Conservation (phyloP, 2,888 invertebrate species). For the Cheilosia pagana region DNA sequence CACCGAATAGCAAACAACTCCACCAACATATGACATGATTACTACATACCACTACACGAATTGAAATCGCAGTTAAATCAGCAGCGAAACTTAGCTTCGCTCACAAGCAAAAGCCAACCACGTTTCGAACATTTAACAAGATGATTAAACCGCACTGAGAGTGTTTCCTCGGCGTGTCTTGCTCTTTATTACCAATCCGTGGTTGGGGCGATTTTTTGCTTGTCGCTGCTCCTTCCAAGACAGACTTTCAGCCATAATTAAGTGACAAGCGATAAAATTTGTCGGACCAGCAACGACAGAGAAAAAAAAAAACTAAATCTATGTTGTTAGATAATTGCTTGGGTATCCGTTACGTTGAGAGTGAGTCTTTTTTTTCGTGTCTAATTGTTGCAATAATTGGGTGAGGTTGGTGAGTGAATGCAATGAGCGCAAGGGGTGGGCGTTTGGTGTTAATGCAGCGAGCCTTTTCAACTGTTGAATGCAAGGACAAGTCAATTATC, state of each 20-base stretch:
- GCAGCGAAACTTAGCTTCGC: conserved; percentile 17
- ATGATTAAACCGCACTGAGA: conserved; percentile 51
- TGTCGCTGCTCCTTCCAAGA: conserved; percentile 2
- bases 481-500: conserved; percentile 43
- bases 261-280: conserved; percentile 72
- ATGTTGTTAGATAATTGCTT: conserved; percentile 55
- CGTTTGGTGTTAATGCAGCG: conserved; percentile 15
- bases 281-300: conserved; percentile 14
- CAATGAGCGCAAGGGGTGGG: conserved; percentile 3
- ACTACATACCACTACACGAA: not conserved
- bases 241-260: conserved; percentile 52
- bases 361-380: conserved; percentile 31
- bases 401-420: conserved; percentile 4
- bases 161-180: conserved; percentile 49
- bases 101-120: conserved; percentile 35
- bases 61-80: conserved; percentile 51
- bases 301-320: not conserved
- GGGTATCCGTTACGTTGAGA: conserved; percentile 40
- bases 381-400: conserved; percentile 54
- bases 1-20: not conserved
- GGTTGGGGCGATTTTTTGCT: conserved; percentile 30
- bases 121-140: conserved; percentile 60
- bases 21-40: conserved; percentile 2
- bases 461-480: conserved; percentile 3
- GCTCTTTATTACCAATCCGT: conserved; percentile 58